Percentiles rank a stretch among this genome's conserved stretches.
These are phyloP conservation scores for Vidua chalybeata DNA, from an alignment of 2,113 vertebrate genomes.

Conservation along the genomic window DNA sequence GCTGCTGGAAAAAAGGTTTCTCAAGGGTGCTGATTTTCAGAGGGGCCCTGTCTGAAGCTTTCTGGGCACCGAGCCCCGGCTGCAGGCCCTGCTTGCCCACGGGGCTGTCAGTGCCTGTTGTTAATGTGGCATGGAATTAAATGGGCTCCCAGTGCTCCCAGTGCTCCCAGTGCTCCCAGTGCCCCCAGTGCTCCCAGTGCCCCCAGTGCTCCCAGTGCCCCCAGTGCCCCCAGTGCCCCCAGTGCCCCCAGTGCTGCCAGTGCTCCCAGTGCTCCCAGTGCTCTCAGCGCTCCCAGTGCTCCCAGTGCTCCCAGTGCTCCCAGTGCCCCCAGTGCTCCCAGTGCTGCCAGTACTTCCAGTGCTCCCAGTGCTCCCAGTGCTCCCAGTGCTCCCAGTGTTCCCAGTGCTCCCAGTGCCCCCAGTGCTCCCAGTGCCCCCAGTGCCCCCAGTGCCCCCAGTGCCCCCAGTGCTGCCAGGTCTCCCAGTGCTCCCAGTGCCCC, in stretches of 20 bases:
- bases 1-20: not conserved
- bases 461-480: too few relatives aligned
- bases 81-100: accelerated
- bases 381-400: too few relatives aligned
- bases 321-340: too few relatives aligned
- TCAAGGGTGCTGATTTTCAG: not conserved
- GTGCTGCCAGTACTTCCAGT: too few relatives aligned
- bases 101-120: not conserved
- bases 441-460: too few relatives aligned
- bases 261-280: too few relatives aligned
- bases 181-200: not conserved
- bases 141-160: not conserved
- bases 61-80: not conserved
- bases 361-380: too few relatives aligned
- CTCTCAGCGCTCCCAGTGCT: too few relatives aligned
- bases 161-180: not conserved
- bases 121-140: accelerated
- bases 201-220: not conserved
- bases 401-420: too few relatives aligned
- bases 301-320: too few relatives aligned
- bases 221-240: not conserved
- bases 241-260: not conserved
- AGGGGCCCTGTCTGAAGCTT: not conserved
- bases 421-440: too few relatives aligned
- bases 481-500: too few relatives aligned